Percentiles rank a stretch among this genome's conserved stretches.
phyloP scores from a whole-genome alignment of 2,888 invertebrate genomes.

The Homarus gammarus region DNA sequence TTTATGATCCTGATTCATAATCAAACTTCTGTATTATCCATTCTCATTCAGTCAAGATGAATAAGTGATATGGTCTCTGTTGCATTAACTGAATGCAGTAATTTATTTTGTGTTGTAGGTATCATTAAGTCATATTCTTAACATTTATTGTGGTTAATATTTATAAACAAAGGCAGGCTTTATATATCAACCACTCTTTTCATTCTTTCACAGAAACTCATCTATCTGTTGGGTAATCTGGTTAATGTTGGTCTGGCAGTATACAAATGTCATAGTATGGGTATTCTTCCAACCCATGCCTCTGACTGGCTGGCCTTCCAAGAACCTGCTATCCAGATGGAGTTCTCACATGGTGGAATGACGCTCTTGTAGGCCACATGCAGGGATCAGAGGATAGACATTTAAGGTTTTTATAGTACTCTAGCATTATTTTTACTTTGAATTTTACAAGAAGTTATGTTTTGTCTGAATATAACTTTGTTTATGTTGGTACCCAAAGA shows the following conservation, averaged over 20 bases:
- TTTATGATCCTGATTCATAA: no score
- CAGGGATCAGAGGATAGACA: not conserved
- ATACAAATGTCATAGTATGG: slow-evolving; percentile 99
- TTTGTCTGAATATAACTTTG: not conserved
- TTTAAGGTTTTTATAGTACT: not conserved
- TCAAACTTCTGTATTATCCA: no score
- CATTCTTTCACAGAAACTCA: slow-evolving; percentile 89
- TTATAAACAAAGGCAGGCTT: not conserved
- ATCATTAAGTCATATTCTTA: not conserved
- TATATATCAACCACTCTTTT: not conserved
- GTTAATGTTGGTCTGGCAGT: slow-evolving; percentile 94
- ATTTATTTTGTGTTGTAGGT: not conserved
- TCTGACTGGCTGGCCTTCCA: slow-evolving; percentile 99
- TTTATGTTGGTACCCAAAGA: no score
- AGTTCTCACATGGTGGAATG: slow-evolving; percentile 79
- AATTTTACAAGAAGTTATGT: not conserved
- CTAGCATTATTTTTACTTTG: not conserved
- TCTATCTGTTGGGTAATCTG: slow-evolving; percentile 95
- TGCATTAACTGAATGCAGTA: no score
- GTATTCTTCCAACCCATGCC: slow-evolving; percentile 95
- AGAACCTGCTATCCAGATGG: slow-evolving; percentile 83
- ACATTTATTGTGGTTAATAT: not conserved
- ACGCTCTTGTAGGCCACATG: slow-evolving; percentile 92
- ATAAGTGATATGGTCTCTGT: no score
- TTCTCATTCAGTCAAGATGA: no score